phyloP scores from a whole-genome alignment of 2,888 invertebrate species.

The Galerucella calmariensis region DNA sequence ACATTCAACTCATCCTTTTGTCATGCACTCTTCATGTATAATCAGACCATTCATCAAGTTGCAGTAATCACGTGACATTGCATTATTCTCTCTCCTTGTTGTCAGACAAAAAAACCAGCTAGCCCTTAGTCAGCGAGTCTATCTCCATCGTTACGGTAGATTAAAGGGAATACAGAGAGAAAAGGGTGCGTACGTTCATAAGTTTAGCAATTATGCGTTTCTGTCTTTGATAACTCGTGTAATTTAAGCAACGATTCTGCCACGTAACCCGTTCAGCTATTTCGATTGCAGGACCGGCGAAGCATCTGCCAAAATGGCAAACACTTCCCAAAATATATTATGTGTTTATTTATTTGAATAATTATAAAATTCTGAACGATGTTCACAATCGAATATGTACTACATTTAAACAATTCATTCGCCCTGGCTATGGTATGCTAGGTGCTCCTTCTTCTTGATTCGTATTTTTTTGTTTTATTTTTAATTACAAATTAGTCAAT shows the following conservation, averaged over 20 bases:
- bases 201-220: constrained; percentile 50
- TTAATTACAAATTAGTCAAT: too few species aligned
- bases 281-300: constrained; percentile 7
- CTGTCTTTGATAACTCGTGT: constrained; percentile 42
- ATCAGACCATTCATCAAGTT: constrained; percentile 20
- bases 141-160: constrained; percentile 36
- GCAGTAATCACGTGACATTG: constrained; percentile 23
- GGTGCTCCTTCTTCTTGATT: too few species aligned
- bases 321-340: neutral
- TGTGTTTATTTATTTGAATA: too few species aligned
- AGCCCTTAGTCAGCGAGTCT: constrained; percentile 41
- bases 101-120: constrained; percentile 23
- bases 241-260: constrained; percentile 34
- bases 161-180: constrained; percentile 27
- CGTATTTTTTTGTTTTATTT: too few species aligned
- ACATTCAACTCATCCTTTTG: constrained; percentile 11
- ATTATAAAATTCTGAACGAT: too few species aligned
- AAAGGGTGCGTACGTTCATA: constrained; percentile 43
- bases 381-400: too few species aligned
- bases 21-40: constrained; percentile 9
- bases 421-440: too few species aligned
- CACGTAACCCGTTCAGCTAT: constrained; percentile 30
- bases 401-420: too few species aligned
- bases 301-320: neutral
- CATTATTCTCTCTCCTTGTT: constrained; percentile 20